Evolutionary conservation across 2,113 vertebrate species (phyloP), one percentile per base, ranked within the genome.

Genomic region (Clarias gariepinus): DNA sequence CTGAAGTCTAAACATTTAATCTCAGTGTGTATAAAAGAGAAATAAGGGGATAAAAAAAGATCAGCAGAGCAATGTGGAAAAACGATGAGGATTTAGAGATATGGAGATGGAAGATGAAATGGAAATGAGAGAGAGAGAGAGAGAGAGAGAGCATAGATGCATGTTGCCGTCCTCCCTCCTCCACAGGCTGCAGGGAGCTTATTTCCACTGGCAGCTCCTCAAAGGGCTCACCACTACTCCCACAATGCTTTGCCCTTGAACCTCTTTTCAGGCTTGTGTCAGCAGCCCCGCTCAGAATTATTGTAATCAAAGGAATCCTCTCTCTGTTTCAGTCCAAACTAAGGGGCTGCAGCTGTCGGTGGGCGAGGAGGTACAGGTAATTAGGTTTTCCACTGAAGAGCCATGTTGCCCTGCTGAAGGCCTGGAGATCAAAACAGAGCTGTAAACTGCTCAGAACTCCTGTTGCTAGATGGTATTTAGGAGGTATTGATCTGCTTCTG

Each of bases 171-270:
- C 12, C 30, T 60, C 3, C 19, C 55, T 80, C 78, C 78, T 60
- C 76, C n/a, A 12, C 76, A 79, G 73, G 61, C 81, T 71, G 76
- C 87, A 82, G 63, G 71, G 87, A 83, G 76, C 53, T 61, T 76
- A 55, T 68, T 58, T 78, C 21, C 63, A n/a, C 9, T 89, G 88
- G 88, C 88, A 64, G 64, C 30, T 18, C 47, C 57, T 89, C 86
- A 89, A 78, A 85, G 86, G 1, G 5, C 11, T 82, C 57, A 58
- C 30, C 58, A 69, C 33, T 73, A 0, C 78, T 83, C 74, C 76
- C 76, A 68, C 25, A 88, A 76, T 88, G 47, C 81, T 81, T 81
- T 86, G 25, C 76, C 33, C 73, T 3, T 47, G 25, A 78, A n/a
- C 30, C 74, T 63, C 73, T 79, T 55, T 19, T 25, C 30, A 21